These are phyloP conservation scores for Astropecten irregularis DNA, from an alignment of 53 echinoderm and acorn worm genomes.

Conservation along the genomic window DNA sequence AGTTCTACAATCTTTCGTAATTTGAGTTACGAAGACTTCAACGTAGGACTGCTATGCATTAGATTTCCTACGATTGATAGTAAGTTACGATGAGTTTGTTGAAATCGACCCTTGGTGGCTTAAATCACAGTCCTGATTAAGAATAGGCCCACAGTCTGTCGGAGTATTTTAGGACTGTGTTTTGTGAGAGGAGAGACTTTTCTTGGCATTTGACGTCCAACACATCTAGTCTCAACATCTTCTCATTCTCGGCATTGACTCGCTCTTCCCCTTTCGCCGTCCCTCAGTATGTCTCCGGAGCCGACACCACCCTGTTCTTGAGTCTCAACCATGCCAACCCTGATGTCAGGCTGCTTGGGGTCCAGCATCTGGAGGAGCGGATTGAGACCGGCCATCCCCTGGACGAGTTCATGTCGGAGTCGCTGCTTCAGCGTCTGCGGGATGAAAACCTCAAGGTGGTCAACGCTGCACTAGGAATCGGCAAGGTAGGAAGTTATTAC, in stretches of 20 bases:
- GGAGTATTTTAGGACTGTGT: too few relatives aligned
- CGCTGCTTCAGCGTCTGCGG: slow-evolving; percentile 68
- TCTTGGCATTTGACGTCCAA: too few relatives aligned
- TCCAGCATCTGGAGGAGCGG: slow-evolving; percentile 62
- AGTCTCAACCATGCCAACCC: slow-evolving; percentile 89
- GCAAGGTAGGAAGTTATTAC: slow-evolving; percentile 73
- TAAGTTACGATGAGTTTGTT: too few relatives aligned
- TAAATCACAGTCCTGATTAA: too few relatives aligned
- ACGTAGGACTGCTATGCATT: too few relatives aligned
- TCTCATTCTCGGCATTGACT: background rate
- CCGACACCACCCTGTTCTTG: slow-evolving; percentile 77
- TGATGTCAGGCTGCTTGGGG: slow-evolving; percentile 74
- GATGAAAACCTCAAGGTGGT: slow-evolving; percentile 75
- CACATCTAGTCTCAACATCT: background rate
- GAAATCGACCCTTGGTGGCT: too few relatives aligned
- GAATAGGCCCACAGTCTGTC: too few relatives aligned
- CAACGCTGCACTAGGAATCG: slow-evolving; percentile 68
- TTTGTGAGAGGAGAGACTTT: too few relatives aligned
- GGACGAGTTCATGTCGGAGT: slow-evolving; percentile 56
- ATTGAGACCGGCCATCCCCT: slow-evolving; percentile 14
- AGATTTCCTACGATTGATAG: too few relatives aligned
- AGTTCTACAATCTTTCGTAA: too few relatives aligned
- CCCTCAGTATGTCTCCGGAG: slow-evolving; percentile 66
- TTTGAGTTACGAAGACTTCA: too few relatives aligned
- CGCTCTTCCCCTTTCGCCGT: background rate